These are phyloP conservation scores for Miltochrista miniata DNA, from an alignment of 2,888 invertebrate species.

Conservation along the genomic window DNA sequence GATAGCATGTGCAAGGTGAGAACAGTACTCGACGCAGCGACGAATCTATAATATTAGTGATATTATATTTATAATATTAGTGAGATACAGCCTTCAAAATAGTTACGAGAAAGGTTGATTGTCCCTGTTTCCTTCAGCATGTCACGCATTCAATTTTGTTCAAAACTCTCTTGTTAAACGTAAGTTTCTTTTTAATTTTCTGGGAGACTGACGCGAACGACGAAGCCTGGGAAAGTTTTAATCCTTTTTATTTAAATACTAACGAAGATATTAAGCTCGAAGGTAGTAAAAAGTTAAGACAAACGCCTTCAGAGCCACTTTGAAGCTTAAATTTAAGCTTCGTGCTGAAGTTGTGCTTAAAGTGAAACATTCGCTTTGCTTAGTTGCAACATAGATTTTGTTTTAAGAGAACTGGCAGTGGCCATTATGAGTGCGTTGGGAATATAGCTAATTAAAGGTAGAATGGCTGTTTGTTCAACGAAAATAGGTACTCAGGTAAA, in stretches of 20 bases:
- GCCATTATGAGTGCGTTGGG: neutral
- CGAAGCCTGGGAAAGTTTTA: constrained; percentile 25
- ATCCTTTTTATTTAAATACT: constrained; percentile 37
- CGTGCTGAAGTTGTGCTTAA: constrained; percentile 36
- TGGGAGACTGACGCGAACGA: constrained; percentile 21
- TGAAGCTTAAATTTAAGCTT: constrained; percentile 40
- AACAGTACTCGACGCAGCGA: too few species aligned
- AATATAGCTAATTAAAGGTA: neutral
- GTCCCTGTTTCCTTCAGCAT: too few species aligned
- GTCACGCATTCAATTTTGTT: constrained; percentile 22
- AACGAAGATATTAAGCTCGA: constrained; percentile 45
- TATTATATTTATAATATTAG: too few species aligned
- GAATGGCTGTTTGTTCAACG: neutral
- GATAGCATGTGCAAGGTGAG: too few species aligned
- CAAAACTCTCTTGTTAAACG: constrained; percentile 17
- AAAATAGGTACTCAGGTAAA: neutral
- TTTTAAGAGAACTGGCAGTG: constrained; percentile 12
- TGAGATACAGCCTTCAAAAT: too few species aligned
- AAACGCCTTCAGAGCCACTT: constrained; percentile 40
- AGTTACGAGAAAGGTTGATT: too few species aligned
- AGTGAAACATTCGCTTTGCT: constrained; percentile 30
- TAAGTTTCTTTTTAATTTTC: constrained; percentile 40
- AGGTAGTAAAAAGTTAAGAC: constrained; percentile 49
- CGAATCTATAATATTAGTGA: too few species aligned
- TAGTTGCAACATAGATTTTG: constrained; percentile 32